Evolutionary conservation across 2,888 invertebrate genomes (phyloP), one percentile per base, ranked within the genome.

Genomic region (Ganaspis brasiliensis): DNA sequence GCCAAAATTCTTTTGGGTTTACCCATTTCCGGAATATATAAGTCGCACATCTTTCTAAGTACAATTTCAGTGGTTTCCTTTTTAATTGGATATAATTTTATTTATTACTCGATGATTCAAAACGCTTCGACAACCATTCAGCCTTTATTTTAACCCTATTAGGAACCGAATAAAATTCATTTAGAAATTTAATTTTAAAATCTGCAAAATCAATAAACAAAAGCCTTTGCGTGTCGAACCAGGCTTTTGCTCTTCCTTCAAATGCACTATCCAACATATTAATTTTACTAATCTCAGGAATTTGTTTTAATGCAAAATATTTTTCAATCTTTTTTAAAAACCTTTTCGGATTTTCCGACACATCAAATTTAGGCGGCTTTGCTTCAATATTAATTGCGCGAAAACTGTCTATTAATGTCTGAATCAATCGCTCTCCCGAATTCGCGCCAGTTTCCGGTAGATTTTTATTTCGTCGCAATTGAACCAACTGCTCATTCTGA

Each of bases 1-100:
- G 72, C 40, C 77, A n/a, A 78, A 70, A 82, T 71, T 5, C 63
- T 8, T 12, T 8, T 8, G 0, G 73, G 78, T n/a, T 31, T 70
- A n/a, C 57, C 78, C 0, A 73, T 49, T 14, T 75, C 31, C 9
- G 16, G 24, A 0, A 49, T 35, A 26, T 70, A 78, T 31, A 21
- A 12, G 1, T 78, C 55, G 2, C 49, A 26, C 14, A 78, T 56
- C 21, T 35, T 77, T 1, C 73, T 72, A 0, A 78, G 77, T 3
- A 79, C 73, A 14, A 56, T 74, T 73, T 14, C 3, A 12, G 45
- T 45, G 12, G 12, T 45, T 10, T 45, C 45, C 1, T 45, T 45
- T 12, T 45, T 45, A 14, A 45, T 45, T 1, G 45, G 45, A 45
- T 10, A 45, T 14, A 45, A 14, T 45, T 45, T 45, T 45, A 10